Evolutionary conservation across 2,888 invertebrate species (phyloP).

Genomic region (Marasmarcha lunaedactyla): DNA sequence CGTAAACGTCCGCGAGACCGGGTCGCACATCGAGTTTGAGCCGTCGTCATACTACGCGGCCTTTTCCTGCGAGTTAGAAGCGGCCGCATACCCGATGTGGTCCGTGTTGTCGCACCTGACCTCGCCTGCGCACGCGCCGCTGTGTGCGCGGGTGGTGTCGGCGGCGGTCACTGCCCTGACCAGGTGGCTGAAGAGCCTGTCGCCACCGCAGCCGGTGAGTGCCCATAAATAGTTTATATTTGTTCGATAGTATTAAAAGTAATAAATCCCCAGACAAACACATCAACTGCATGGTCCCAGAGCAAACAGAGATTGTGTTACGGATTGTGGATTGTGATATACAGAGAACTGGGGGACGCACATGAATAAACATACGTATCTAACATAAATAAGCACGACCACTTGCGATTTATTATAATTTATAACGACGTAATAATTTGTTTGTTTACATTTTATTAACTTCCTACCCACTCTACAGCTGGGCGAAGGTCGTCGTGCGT

Average conservation of each 20-base stretch:
- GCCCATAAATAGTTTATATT: not conserved
- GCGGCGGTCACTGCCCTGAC: constrained; percentile 84
- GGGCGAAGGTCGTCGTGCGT: constrained; percentile 86
- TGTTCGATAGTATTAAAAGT: too few species aligned
- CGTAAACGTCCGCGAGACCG: constrained; percentile 91
- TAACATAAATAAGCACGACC: too few species aligned
- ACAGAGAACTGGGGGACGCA: too few species aligned
- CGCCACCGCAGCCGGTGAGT: constrained; percentile 64
- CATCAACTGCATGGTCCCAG: too few species aligned
- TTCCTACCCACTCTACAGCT: too few species aligned
- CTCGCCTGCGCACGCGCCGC: constrained; percentile 77
- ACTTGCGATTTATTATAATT: too few species aligned
- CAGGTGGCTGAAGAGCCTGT: constrained; percentile 90
- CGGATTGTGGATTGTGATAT: too few species aligned
- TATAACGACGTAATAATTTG: too few species aligned
- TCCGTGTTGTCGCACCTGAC: constrained; percentile 90
- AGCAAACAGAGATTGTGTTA: too few species aligned
- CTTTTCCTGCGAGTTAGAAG: constrained; percentile 96
- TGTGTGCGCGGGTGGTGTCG: constrained; percentile 81
- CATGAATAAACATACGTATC: too few species aligned
- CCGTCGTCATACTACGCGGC: constrained; percentile 98
- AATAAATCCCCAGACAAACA: too few species aligned
- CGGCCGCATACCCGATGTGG: constrained; percentile 98
- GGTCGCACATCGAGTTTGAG: constrained; percentile 95
- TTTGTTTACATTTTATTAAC: too few species aligned